Evolutionary conservation across 2,113 vertebrate species (phyloP).

Genomic region (Brienomyrus brachyistius): DNA sequence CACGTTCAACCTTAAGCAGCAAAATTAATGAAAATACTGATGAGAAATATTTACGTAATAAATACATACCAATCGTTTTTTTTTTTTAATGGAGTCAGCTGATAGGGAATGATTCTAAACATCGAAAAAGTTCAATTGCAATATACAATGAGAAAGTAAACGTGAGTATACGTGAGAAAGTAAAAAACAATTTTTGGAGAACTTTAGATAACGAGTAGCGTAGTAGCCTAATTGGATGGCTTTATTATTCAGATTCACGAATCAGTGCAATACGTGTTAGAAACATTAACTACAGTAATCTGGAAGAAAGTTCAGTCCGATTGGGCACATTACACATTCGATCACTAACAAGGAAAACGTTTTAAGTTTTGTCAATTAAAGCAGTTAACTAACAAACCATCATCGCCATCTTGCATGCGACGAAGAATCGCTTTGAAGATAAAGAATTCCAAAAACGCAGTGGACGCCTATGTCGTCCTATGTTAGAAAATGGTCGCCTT

Average conservation of each 20-base stretch:
- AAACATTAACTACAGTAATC: constrained; percentile 28
- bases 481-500: not conserved
- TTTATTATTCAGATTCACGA: not conserved
- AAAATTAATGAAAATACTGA: not conserved
- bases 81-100: not conserved
- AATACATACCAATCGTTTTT: not conserved
- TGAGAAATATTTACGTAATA: not conserved
- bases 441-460: not conserved
- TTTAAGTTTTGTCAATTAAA: constrained; percentile 21
- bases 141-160: too few species aligned
- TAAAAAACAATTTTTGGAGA: not conserved
- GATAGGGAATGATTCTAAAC: not conserved
- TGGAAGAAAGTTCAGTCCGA: constrained; percentile 45
- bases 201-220: not conserved
- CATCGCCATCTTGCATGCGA: constrained; percentile 16
- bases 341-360: constrained; percentile 38
- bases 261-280: constrained; percentile 34
- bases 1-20: not conserved
- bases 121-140: not conserved
- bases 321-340: constrained; percentile 46
- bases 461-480: not conserved
- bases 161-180: too few species aligned
- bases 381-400: constrained; percentile 6
- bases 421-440: constrained; percentile 11
- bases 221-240: not conserved